A percentile compares a stretch with the other conserved stretches of the same genome.
phyloP scores from a whole-genome alignment of 2,888 invertebrate genomes.

The Drosophila longiperda region DNA sequence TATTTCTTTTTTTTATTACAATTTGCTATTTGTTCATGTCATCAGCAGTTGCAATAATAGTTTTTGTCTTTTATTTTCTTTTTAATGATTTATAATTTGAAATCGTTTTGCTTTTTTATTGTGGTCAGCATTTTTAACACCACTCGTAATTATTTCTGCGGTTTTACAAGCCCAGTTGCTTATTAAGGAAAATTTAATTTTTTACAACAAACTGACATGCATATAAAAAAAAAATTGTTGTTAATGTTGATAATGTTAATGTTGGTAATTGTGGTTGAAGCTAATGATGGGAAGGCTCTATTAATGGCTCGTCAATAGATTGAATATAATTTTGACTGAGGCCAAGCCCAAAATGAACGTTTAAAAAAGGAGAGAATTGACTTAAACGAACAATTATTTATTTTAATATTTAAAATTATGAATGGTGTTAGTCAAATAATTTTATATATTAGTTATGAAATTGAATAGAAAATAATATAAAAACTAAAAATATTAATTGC shows the following conservation, averaged over 20 bases:
- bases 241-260: constrained; percentile 27
- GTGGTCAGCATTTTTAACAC: constrained; percentile 63
- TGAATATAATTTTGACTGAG: neutral
- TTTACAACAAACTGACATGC: neutral
- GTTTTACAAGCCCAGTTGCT: constrained; percentile 40
- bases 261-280: constrained; percentile 42
- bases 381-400: neutral
- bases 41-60: constrained; percentile 48
- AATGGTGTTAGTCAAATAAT: neutral
- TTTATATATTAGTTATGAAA: neutral
- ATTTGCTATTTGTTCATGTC: constrained; percentile 72
- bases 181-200: constrained; percentile 17
- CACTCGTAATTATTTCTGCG: constrained; percentile 52
- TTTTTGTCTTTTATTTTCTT: constrained; percentile 50
- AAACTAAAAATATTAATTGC: neutral
- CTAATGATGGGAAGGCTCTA: constrained; percentile 16
- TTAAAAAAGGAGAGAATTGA: neutral
- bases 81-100: constrained; percentile 65
- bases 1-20: constrained; percentile 58
- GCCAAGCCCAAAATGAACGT: neutral
- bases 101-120: constrained; percentile 50
- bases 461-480: neutral
- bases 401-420: neutral
- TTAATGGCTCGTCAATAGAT: constrained; percentile 8
- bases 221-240: neutral